Base-by-base conservation (phyloP, 2,113 vertebrate species). In the Colistium nudipinnis region DNA sequence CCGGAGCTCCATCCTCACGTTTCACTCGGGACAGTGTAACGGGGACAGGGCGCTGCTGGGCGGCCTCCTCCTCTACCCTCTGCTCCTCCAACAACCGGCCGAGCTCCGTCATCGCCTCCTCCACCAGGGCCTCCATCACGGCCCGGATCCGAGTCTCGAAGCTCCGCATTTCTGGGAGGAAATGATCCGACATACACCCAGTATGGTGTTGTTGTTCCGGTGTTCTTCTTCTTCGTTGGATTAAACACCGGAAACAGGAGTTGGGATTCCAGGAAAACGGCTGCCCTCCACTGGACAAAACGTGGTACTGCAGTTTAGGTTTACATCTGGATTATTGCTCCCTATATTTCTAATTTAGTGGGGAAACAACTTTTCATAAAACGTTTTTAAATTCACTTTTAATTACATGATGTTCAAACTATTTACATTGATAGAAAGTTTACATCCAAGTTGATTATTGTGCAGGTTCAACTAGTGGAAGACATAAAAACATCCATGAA, bases 31-130 rank as follows among this genome's bases (percentile, higher is more conserved):
- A n/a, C 3, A 20, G 51, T 52, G 25, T 1, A 30, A 57, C 39
- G 47, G n/a, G 10, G 9, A 43, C 36, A 1, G 45, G 35, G 56
- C 51, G 45, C 7, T 38, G 31, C 25, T 22, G 60, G 8, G 22
- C 55, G 17, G 76, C 57, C 43, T n/a, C 20, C 1, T 3, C 55
- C 6, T 17, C 3, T 6, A 51, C 54, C 17, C 73, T 62, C 62
- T 53, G 16, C 51, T 31, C 14, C 10, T 57, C 65, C 54, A 89
- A 55, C 13, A 85, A 67, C 35, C 65, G 48, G 31, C 81, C 11
- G 55, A 89, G 66, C 64, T 86, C 84, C 39, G 54, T 14, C 51
- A 85, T 78, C n/a, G 77, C 84, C 44, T 49, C 62, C 1, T 70
- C 56, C 67, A 66, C 78, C 48, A 84, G 33, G 0, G 69, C 20